These are phyloP conservation scores for Timandra comae DNA, from an alignment of 2,888 invertebrate species.

Conservation along the genomic window DNA sequence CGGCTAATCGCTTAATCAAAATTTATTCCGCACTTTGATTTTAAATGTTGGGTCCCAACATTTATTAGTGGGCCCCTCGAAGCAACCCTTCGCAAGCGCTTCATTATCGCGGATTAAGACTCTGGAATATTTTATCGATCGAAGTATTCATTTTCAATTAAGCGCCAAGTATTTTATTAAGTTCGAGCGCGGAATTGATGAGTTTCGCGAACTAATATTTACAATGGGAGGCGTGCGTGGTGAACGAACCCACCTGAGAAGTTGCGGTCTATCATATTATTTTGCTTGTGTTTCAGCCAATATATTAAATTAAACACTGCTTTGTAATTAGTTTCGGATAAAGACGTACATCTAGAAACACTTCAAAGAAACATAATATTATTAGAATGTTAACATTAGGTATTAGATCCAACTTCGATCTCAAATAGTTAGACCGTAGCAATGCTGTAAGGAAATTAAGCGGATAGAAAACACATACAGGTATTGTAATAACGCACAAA, in stretches of 20 bases:
- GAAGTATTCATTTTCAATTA: constrained; percentile 77
- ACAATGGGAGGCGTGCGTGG: constrained; percentile 65
- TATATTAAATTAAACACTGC: constrained; percentile 16
- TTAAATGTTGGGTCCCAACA: constrained; percentile 75
- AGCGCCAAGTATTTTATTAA: constrained; percentile 77
- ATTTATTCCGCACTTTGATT: constrained; percentile 77
- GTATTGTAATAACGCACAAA: constrained; percentile 18
- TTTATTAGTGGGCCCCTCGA: constrained; percentile 71
- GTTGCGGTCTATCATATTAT: constrained; percentile 35
- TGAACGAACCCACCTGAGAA: constrained; percentile 37
- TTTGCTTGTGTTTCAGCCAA: constrained; percentile 17
- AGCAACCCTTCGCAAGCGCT: constrained; percentile 70
- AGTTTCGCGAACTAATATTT: constrained; percentile 76
- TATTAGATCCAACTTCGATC: too few species aligned
- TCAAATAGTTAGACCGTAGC: too few species aligned
- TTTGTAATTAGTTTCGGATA: constrained; percentile 19
- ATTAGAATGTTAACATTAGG: too few species aligned
- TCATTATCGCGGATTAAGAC: constrained; percentile 76
- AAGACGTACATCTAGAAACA: too few species aligned
- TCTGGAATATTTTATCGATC: constrained; percentile 76
- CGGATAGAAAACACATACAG: constrained; percentile 17
- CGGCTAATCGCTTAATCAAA: constrained; percentile 76
- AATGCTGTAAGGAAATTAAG: constrained; percentile 1
- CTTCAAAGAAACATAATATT: too few species aligned
- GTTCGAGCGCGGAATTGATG: constrained; percentile 74